Percentiles rank a stretch among this genome's conserved stretches.
phyloP scores from a whole-genome alignment of 2,113 vertebrate genomes.

The Hippocampus comes region DNA sequence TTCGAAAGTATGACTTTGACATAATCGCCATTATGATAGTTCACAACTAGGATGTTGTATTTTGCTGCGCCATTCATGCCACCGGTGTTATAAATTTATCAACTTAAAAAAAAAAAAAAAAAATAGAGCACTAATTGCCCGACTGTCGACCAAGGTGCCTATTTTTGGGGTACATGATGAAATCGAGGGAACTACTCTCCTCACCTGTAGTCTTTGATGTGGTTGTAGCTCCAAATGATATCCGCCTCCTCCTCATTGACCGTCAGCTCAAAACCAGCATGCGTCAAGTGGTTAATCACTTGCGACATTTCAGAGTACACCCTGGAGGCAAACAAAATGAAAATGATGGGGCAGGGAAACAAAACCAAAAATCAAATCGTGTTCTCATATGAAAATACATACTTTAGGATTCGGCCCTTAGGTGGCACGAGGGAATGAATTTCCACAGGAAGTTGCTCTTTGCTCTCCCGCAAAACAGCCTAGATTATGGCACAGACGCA shows the following conservation, averaged over 20 bases:
- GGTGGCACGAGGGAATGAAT: constrained; percentile 60
- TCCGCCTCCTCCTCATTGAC: constrained; percentile 80
- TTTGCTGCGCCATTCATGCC: too few relatives aligned
- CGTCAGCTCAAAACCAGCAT: constrained; percentile 80
- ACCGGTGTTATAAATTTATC: too few relatives aligned
- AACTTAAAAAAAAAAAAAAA: too few relatives aligned
- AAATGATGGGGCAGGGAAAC: neutral
- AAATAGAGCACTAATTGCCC: too few relatives aligned
- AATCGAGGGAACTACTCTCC: neutral
- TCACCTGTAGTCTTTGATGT: constrained; percentile 90
- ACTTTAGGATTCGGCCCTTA: constrained; percentile 83
- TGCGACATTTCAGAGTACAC: constrained; percentile 87
- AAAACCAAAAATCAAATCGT: neutral
- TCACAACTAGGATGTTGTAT: too few relatives aligned
- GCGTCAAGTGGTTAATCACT: constrained; percentile 78
- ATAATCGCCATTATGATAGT: too few relatives aligned
- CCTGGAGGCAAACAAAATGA: constrained; percentile 58
- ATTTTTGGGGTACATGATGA: neutral
- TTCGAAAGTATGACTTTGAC: too few relatives aligned
- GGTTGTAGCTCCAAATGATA: constrained; percentile 82
- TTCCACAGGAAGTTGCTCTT: constrained; percentile 78
- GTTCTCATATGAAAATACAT: constrained; percentile 30
- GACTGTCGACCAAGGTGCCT: too few relatives aligned
- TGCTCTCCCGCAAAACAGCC: constrained; percentile 78
- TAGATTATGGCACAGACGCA: neutral